These are phyloP conservation scores for Bolinopsis microptera DNA, from an alignment of 37 sponge, comb jelly and placozoan species.

Conservation along the genomic window DNA sequence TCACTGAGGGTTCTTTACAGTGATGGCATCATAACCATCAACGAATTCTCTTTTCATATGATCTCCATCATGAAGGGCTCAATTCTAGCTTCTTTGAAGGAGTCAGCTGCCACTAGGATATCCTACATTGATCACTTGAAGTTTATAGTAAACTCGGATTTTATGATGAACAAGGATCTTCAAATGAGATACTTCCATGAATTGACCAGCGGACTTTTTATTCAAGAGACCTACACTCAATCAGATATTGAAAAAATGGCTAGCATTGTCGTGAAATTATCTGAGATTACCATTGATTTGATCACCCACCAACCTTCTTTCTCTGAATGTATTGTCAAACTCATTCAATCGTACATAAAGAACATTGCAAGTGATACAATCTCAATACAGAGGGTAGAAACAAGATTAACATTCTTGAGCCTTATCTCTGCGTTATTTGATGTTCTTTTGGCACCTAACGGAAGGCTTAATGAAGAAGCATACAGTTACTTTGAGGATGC, in stretches of 20 bases:
- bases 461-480: background rate
- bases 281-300: background rate
- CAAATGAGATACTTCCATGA: background rate
- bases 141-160: background rate
- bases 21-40: slow-evolving; percentile 24
- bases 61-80: background rate
- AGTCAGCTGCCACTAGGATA: background rate
- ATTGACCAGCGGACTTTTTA: background rate
- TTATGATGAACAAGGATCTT: background rate
- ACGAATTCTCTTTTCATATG: slow-evolving; percentile 45
- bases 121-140: background rate
- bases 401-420: background rate
- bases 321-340: background rate
- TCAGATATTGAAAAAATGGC: background rate
- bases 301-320: background rate
- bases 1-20: background rate
- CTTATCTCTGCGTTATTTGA: background rate
- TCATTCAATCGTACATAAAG: background rate
- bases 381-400: background rate
- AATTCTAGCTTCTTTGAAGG: background rate
- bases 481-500: background rate
- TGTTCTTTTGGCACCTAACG: background rate
- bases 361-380: background rate
- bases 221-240: background rate
- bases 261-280: background rate